phyloP scores from a whole-genome alignment of 1,140 invertebrate species.

The Centruroides vittatus region DNA sequence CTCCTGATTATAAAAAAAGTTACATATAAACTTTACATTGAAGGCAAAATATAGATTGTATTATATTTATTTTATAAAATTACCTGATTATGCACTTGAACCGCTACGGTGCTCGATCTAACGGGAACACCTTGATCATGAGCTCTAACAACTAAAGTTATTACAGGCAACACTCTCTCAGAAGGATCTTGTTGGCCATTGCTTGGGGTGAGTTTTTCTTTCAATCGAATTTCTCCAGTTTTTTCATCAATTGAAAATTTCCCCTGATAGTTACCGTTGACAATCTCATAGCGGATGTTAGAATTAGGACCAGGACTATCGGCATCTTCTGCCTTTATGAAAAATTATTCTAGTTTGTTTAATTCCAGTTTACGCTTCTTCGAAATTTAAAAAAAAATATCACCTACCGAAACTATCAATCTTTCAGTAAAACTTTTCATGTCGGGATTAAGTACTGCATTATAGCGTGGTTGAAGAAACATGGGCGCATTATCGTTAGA shows the following conservation, averaged over 20 bases:
- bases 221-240: slow-evolving; percentile 22
- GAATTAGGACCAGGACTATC: slow-evolving; percentile 76
- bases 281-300: slow-evolving; percentile 64
- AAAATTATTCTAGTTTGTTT: neutral
- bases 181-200: slow-evolving; percentile 6
- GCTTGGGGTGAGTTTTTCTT: neutral
- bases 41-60: neutral
- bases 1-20: neutral
- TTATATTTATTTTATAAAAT: neutral
- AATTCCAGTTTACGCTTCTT: too few species aligned
- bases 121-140: slow-evolving; percentile 21
- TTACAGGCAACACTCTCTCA: slow-evolving; percentile 2
- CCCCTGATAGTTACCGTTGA: slow-evolving; percentile 59
- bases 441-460: slow-evolving; percentile 60
- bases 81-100: slow-evolving; percentile 20
- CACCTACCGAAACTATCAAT: slow-evolving; percentile 22
- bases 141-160: slow-evolving; percentile 18
- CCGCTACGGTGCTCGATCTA: slow-evolving; percentile 11
- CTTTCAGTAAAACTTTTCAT: slow-evolving; percentile 31
- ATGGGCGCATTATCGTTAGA: slow-evolving; percentile 66
- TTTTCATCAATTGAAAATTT: slow-evolving; percentile 42
- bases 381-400: neutral
- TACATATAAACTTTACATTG: neutral
- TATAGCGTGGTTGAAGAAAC: slow-evolving; percentile 63
- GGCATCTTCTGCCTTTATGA: slow-evolving; percentile 49